phyloP scores from a whole-genome alignment of 2,113 vertebrate genomes.

The Jaculus jaculus region DNA sequence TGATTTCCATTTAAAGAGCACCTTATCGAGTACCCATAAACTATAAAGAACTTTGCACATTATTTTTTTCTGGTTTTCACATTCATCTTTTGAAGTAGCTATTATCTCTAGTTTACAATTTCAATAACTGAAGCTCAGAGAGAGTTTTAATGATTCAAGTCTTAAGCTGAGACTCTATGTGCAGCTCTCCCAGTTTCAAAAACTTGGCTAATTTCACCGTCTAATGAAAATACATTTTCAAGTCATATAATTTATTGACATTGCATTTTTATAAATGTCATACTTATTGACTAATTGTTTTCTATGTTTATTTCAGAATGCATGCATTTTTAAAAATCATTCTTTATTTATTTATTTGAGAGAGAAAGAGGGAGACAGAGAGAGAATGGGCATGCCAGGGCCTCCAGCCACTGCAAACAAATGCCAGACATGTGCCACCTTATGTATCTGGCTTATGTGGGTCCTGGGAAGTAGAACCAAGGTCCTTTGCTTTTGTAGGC shows the following conservation, averaged over 20 bases:
- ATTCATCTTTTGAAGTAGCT: neutral
- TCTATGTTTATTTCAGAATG: slow-evolving; percentile 5
- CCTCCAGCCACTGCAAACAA: too few relatives aligned
- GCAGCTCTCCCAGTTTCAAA: neutral
- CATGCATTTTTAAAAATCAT: too few relatives aligned
- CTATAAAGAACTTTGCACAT: neutral
- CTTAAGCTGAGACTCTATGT: neutral
- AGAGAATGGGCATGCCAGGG: too few relatives aligned
- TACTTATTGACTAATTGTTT: neutral
- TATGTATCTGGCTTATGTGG: too few relatives aligned
- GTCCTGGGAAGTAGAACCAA: too few relatives aligned
- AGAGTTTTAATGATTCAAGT: neutral
- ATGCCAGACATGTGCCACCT: too few relatives aligned
- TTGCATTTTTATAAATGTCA: neutral
- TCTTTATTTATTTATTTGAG: too few relatives aligned
- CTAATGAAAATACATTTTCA: neutral
- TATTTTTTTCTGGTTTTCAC: neutral
- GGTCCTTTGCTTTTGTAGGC: too few relatives aligned
- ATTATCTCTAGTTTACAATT: neutral
- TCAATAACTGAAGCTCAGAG: neutral
- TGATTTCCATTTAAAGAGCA: neutral
- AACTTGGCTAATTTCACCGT: neutral
- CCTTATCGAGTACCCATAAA: neutral
- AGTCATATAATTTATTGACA: neutral
- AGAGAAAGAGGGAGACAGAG: too few relatives aligned